Evolutionary conservation across 2,888 invertebrate species (phyloP).

Genomic region (Ischnus inquisitorius): DNA sequence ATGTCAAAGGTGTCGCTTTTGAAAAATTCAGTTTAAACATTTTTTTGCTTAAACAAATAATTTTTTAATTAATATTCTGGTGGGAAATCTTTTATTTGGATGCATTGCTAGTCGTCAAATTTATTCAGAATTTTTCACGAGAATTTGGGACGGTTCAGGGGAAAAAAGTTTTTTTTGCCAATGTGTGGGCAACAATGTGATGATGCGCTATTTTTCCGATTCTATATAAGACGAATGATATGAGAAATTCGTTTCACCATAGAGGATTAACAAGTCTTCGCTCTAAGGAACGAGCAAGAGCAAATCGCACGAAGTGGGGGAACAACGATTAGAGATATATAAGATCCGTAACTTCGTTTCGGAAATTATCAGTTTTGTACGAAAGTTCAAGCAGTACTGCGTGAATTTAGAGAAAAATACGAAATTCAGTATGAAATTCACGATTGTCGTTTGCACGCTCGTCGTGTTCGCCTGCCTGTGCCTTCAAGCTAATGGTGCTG

Average conservation of each 20-base stretch:
- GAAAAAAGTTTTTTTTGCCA: too few relatives aligned
- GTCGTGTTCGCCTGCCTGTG: conserved; percentile 30
- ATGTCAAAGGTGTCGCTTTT: too few relatives aligned
- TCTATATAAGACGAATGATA: conserved; percentile 5
- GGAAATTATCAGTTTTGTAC: conserved; percentile 19
- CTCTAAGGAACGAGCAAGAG: not conserved
- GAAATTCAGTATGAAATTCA: conserved; percentile 40
- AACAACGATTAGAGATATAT: conserved; percentile 19
- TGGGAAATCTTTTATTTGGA: too few relatives aligned
- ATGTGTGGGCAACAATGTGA: too few relatives aligned
- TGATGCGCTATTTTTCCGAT: not conserved
- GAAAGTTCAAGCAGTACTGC: conserved; percentile 14
- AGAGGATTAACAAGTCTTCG: too few relatives aligned
- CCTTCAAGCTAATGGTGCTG: conserved; percentile 17
- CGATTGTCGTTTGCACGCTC: conserved; percentile 16
- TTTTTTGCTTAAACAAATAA: too few relatives aligned
- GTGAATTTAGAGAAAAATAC: not conserved
- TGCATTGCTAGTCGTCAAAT: too few relatives aligned
- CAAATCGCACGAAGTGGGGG: not conserved
- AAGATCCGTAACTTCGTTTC: not conserved
- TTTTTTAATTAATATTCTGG: too few relatives aligned
- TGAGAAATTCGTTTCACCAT: conserved; percentile 4
- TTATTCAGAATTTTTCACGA: too few relatives aligned
- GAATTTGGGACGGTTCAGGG: too few relatives aligned
- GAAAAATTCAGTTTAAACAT: too few relatives aligned